phyloP scores from a whole-genome alignment of 1,140 invertebrate genomes.

The Dendrolimus punctatus region DNA sequence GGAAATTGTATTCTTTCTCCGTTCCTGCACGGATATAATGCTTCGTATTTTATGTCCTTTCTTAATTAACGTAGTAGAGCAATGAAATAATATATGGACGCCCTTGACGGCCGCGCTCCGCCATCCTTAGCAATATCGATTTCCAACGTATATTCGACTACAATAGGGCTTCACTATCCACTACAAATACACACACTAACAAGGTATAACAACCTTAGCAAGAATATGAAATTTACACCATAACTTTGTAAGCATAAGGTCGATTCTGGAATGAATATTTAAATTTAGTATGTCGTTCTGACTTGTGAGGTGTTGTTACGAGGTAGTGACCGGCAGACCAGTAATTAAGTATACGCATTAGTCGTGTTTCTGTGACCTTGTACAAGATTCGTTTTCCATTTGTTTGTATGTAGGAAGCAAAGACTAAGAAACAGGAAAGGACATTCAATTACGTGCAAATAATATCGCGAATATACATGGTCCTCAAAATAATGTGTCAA shows the following conservation, averaged over 20 bases:
- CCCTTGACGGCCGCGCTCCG: slow-evolving; percentile 50
- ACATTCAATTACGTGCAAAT: neutral
- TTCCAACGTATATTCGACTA: slow-evolving; percentile 48
- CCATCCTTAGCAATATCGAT: slow-evolving; percentile 53
- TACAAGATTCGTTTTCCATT: slow-evolving; percentile 8
- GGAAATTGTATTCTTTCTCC: too few species aligned
- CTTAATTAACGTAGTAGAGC: too few species aligned
- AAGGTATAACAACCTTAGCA: too few species aligned
- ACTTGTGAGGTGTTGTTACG: slow-evolving; percentile 4
- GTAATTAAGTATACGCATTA: slow-evolving; percentile 53
- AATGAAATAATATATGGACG: slow-evolving; percentile 4
- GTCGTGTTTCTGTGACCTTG: slow-evolving; percentile 12
- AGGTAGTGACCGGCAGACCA: slow-evolving; percentile 18
- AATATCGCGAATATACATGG: neutral
- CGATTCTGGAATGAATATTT: slow-evolving; percentile 8
- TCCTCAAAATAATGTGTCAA: too few species aligned
- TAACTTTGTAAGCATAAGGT: slow-evolving; percentile 8
- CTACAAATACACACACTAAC: neutral
- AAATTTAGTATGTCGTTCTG: slow-evolving; percentile 19
- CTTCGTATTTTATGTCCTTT: too few species aligned
- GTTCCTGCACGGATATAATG: too few species aligned
- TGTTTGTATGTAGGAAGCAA: too few species aligned
- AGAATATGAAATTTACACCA: neutral
- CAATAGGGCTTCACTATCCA: slow-evolving; percentile 49
- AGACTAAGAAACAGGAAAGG: too few species aligned